Evolutionary conservation across 2,797 vertebrate species (phyloP).

Genomic region (Limosa lapponica): DNA sequence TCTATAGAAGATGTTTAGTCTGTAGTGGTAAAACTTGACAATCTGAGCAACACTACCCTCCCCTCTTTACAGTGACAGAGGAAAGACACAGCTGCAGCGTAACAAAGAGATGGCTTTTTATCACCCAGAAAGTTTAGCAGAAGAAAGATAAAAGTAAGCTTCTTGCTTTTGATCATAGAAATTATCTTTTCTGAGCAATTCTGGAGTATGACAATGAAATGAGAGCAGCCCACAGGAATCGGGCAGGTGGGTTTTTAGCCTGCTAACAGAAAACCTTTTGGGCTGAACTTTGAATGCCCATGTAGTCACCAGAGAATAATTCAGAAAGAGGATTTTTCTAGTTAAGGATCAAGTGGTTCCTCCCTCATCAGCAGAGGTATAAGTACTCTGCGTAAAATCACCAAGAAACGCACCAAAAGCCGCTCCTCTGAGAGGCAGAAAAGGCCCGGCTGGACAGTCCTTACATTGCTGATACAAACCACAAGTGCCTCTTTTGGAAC

Average conservation of each 20-base stretch:
- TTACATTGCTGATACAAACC: neutral
- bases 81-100: neutral
- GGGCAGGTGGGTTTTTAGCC: neutral
- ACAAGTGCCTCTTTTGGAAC: neutral
- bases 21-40: neutral
- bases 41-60: neutral
- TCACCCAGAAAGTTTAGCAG: neutral
- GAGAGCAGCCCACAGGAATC: neutral
- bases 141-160: neutral
- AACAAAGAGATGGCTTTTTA: neutral
- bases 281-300: neutral
- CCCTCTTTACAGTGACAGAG: neutral
- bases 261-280: neutral
- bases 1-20: neutral
- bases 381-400: neutral
- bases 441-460: neutral
- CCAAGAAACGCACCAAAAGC: neutral
- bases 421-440: neutral
- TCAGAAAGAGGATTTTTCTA: neutral
- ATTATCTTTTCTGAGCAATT: neutral
- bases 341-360: neutral
- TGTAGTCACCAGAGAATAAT: neutral
- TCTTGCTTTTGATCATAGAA: neutral
- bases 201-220: neutral
- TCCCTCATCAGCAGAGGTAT: neutral